These are phyloP conservation scores for Luehdorfia chinensis DNA, from an alignment of 1,140 invertebrate genomes.

Conservation along the genomic window DNA sequence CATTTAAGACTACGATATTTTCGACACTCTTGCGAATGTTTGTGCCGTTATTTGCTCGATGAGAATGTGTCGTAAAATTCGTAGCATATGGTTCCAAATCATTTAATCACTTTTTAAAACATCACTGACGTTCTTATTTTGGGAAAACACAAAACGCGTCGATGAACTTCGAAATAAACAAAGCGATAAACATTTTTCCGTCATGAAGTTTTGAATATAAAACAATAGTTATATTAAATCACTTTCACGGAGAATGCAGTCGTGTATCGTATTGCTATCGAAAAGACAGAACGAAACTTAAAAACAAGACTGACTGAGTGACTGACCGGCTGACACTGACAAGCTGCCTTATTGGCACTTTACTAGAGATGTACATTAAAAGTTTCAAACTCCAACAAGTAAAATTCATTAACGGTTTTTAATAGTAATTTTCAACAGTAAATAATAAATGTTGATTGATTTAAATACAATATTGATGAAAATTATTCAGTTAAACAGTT, in stretches of 20 bases:
- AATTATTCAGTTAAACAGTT: too few relatives aligned
- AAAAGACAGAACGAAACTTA: conserved; percentile 54
- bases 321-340: conserved; percentile 26
- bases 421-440: too few relatives aligned
- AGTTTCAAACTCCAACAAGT: too few relatives aligned
- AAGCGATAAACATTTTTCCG: conserved; percentile 21
- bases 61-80: conserved; percentile 40
- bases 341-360: conserved; percentile 5
- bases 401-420: too few relatives aligned
- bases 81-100: conserved; percentile 71
- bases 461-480: too few relatives aligned
- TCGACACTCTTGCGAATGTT: conserved; percentile 24
- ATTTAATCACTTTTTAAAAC: conserved; percentile 63
- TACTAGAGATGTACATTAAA: conserved; percentile 6
- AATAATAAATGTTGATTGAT: too few relatives aligned
- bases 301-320: conserved; percentile 51
- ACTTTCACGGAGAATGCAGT: conserved; percentile 48
- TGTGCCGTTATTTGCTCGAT: conserved; percentile 27
- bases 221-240: too few relatives aligned
- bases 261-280: conserved; percentile 30
- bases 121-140: conserved; percentile 47
- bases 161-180: conserved; percentile 23
- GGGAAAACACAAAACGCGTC: conserved; percentile 30
- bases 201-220: conserved; percentile 24
- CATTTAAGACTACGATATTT: conserved; percentile 56